A percentile compares a stretch with the other conserved stretches of the same genome.
Conservation (phyloP, 2,113 vertebrate genomes). For the Sclerurus mexicanus region DNA sequence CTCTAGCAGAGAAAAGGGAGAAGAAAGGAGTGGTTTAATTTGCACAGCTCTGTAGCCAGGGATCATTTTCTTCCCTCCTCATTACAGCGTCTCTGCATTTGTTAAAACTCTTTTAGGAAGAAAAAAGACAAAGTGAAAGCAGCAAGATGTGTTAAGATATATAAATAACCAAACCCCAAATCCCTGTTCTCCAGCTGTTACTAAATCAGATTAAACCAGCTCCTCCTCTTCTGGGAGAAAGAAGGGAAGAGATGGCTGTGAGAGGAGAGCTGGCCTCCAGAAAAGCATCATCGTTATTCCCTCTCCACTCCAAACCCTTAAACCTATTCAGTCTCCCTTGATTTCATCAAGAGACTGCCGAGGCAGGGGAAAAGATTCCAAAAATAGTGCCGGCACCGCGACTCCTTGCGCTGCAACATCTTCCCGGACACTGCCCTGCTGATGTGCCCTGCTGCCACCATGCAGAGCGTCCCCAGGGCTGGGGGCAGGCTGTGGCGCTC, state of each 20-base stretch:
- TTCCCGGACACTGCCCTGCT: neutral
- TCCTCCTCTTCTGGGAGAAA: neutral
- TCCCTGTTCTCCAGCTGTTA: neutral
- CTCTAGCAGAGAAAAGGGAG: neutral
- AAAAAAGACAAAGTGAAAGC: neutral
- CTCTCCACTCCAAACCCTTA: neutral
- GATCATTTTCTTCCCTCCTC: neutral
- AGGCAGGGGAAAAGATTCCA: neutral
- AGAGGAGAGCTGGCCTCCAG: neutral
- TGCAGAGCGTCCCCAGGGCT: neutral
- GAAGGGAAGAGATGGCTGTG: neutral
- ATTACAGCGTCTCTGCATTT: neutral
- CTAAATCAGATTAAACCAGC: neutral
- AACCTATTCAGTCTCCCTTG: neutral
- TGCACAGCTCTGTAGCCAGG: neutral
- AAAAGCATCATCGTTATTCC: neutral
- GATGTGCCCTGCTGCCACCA: no score
- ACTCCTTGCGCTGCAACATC: neutral
- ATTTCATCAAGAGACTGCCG: slow-evolving; percentile 4
- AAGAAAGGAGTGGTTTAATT: neutral
- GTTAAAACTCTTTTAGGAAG: neutral
- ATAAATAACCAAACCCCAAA: neutral
- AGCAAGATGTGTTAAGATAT: neutral
- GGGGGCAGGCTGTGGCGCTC: neutral
- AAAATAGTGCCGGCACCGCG: neutral